phyloP scores from a whole-genome alignment of 2,888 invertebrate genomes.

The Stenodera caucasica region DNA sequence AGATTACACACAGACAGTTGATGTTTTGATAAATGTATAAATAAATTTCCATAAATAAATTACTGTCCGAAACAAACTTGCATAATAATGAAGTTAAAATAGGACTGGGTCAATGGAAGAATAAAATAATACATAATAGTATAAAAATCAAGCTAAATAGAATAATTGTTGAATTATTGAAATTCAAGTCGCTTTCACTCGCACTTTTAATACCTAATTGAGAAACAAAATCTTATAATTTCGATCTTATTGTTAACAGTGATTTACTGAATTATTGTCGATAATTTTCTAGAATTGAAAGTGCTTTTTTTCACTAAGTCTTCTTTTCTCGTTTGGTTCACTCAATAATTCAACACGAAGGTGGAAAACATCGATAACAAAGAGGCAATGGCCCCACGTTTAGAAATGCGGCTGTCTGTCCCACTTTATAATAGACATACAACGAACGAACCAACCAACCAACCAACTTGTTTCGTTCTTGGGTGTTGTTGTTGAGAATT shows the following conservation, averaged over 20 bases:
- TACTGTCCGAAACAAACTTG: no score
- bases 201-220: no score
- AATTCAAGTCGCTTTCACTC: no score
- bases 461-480: constrained; percentile 1
- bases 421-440: constrained; percentile 2
- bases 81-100: background rate
- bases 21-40: background rate
- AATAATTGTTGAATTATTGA: no score
- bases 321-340: background rate
- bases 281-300: background rate
- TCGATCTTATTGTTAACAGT: no score
- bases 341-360: background rate
- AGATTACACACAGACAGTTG: no score
- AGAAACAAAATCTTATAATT: no score
- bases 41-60: no score
- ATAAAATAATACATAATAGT: no score
- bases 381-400: constrained; percentile 1
- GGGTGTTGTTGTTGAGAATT: constrained; percentile 3
- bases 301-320: background rate
- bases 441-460: background rate
- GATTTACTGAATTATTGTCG: no score
- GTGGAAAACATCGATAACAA: background rate
- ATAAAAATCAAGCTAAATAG: no score
- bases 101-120: background rate
- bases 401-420: constrained; percentile 6